phyloP scores from a whole-genome alignment of 2,113 vertebrate genomes.

The Hippocampus abdominalis region DNA sequence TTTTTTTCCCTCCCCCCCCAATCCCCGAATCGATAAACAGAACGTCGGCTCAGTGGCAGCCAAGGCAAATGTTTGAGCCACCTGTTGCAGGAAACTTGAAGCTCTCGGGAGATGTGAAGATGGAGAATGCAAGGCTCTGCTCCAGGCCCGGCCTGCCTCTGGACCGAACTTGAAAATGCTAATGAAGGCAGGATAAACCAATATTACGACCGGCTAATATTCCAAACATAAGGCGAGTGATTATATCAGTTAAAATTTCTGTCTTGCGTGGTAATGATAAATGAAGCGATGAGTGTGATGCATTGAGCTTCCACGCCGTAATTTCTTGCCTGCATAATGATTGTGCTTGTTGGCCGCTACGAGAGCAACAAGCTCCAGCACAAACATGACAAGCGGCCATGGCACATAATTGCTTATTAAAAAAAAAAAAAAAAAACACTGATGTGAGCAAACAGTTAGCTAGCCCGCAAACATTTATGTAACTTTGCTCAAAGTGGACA shows the following conservation, averaged over 20 bases:
- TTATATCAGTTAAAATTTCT: background rate
- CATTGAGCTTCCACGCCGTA: background rate
- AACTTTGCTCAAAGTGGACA: background rate
- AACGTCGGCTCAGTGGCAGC: constrained; percentile 69
- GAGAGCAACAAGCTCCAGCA: background rate
- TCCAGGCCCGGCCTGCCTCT: constrained; percentile 50
- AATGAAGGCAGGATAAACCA: background rate
- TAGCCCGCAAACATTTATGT: background rate
- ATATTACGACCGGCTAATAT: background rate
- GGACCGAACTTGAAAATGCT: constrained; percentile 28
- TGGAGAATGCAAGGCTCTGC: constrained; percentile 43
- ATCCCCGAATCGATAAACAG: constrained; percentile 70
- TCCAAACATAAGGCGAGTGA: background rate
- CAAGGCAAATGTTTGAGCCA: constrained; percentile 81
- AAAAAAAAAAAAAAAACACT: background rate
- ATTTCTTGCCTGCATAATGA: constrained; percentile 2
- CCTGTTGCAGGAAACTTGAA: constrained; percentile 78
- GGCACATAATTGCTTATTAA: background rate
- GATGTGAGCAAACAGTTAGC: background rate
- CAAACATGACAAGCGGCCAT: background rate
- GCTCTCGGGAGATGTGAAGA: constrained; percentile 68
- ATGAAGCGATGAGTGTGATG: background rate
- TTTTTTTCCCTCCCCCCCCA: constrained; percentile 30
- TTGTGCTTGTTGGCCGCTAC: background rate
- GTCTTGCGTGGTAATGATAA: background rate